Evolutionary conservation across 1,140 invertebrate genomes (phyloP).

Genomic region (Nomia melanderi): DNA sequence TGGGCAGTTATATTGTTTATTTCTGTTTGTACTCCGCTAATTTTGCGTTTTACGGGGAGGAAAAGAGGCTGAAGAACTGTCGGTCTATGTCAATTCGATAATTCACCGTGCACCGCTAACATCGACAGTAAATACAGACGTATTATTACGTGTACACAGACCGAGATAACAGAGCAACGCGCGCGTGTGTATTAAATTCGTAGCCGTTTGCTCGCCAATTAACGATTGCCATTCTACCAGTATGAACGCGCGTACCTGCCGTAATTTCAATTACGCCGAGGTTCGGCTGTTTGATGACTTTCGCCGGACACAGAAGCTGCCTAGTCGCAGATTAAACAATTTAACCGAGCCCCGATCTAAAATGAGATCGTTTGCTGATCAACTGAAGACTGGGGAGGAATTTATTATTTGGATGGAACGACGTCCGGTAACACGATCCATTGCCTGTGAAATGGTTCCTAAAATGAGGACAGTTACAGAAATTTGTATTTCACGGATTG

Average conservation of each 20-base stretch:
- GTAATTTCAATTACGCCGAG: conserved; percentile 47
- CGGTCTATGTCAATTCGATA: conserved; percentile 10
- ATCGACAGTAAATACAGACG: conserved; percentile 41
- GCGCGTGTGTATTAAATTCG: conserved; percentile 54
- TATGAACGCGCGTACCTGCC: background rate
- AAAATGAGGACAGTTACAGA: too few relatives aligned
- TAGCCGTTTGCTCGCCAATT: conserved; percentile 57
- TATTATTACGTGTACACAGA: conserved; percentile 35
- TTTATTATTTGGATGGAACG: background rate
- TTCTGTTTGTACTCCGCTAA: background rate
- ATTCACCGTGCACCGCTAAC: conserved; percentile 26
- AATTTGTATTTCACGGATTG: too few relatives aligned
- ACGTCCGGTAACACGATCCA: background rate
- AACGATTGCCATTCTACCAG: conserved; percentile 47
- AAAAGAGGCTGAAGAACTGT: background rate
- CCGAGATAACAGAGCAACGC: conserved; percentile 28
- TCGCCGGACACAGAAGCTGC: background rate
- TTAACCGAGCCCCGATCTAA: background rate
- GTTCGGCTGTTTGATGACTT: conserved; percentile 28
- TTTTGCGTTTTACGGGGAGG: background rate
- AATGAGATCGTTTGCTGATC: background rate
- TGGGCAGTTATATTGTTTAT: background rate
- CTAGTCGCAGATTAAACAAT: conserved; percentile 39
- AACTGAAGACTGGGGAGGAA: background rate
- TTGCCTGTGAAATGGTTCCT: too few relatives aligned